phyloP scores from a whole-genome alignment of 2,113 vertebrate species.

The Cricetomys ansorgei region DNA sequence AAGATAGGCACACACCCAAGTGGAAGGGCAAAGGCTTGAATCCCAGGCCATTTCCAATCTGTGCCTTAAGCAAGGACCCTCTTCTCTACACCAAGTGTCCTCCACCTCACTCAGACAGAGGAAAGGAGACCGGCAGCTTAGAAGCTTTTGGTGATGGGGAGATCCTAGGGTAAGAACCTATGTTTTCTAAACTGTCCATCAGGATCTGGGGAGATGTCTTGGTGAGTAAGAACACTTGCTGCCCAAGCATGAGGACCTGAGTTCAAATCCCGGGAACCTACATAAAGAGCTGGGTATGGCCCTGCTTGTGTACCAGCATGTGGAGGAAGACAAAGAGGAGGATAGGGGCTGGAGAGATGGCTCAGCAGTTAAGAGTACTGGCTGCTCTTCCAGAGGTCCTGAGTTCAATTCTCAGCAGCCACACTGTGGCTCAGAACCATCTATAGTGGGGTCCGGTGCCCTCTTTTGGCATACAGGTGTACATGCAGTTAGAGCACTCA shows the following conservation, averaged over 20 bases:
- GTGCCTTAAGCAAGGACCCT: neutral
- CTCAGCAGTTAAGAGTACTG: no score
- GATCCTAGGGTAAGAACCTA: neutral
- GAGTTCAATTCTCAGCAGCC: no score
- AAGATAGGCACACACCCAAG: neutral
- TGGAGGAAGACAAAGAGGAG: neutral
- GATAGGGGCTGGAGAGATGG: no score
- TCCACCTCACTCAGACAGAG: neutral
- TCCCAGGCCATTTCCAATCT: neutral
- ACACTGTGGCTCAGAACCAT: no score
- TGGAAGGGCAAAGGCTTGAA: neutral
- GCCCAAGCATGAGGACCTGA: neutral
- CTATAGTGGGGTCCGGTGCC: no score
- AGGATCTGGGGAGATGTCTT: neutral
- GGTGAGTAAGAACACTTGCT: neutral
- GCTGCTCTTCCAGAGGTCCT: no score
- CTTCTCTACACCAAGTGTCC: neutral
- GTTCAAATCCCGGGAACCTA: neutral
- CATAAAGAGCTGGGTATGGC: neutral
- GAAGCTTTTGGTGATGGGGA: neutral
- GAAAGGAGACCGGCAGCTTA: neutral
- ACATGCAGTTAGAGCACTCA: no score
- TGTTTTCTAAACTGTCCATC: neutral
- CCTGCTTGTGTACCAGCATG: neutral
- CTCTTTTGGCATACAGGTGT: no score